Base-by-base conservation (phyloP, 2,113 vertebrate species). In the Thunnus maccoyii region DNA sequence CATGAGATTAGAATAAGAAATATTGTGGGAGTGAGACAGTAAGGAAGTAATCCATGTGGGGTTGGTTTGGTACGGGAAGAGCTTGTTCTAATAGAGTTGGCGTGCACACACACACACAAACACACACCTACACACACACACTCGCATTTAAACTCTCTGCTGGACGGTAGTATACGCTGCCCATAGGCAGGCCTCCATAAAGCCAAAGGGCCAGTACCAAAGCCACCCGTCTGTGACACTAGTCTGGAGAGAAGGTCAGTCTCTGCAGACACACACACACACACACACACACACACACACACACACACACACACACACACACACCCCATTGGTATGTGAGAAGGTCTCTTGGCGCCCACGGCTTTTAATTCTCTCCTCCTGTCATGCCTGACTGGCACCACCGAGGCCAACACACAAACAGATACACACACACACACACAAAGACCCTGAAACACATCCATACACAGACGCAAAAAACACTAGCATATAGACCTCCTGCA, bases 301-400 rank as follows among this genome's bases (percentile, higher is more conserved):
- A 57, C 44, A 27, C 32, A 52, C 64, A 55, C 50, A 62, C 65
- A 50, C 32, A 16, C 66, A 15, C 57, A 41, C 68, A 54, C 58
- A 54, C 61, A 57, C 70, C 52, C 12, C 67, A 78, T 71, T 74
- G 76, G 72, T 85, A 83, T 85, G 89, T 83, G 87, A 88, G 91
- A 92, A 92, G 88, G 91, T 89, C 89, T 86, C 58, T 76, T 10
- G 32, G 50, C 3, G 87, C 91, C 84, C 64, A 67, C 47, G 57
- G 93, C 77, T 91, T 90, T 90, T 89, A 89, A 89, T 93, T 92
- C 86, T 86, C 89, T 83, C 56, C 73, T 86, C 60, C 79, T 85
- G 92, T 92, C 91, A 88, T 85, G 91, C 72, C 88, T 86, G 87
- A 90, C 84, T 86, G 89, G 78, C 88, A 91, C 75, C 85, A 55